These are phyloP conservation scores for Melanotaenia nigrans DNA, from an alignment of 2,797 vertebrate species.

Conservation along the genomic window DNA sequence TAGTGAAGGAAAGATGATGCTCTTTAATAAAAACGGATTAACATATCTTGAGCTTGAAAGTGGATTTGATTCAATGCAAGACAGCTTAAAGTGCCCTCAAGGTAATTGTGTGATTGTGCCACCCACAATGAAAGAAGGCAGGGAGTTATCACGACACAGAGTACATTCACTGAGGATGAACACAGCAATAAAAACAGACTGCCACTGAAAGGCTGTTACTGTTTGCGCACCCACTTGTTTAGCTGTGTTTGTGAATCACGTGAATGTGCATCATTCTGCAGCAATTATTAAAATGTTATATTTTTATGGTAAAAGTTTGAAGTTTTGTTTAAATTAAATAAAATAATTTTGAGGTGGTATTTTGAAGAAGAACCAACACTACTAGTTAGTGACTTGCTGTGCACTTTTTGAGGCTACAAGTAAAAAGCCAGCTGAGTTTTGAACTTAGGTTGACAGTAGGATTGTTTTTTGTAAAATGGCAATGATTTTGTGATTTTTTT, in stretches of 20 bases:
- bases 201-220: not conserved
- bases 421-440: not conserved
- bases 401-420: not conserved
- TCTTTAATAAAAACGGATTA: slow-evolving; percentile 64
- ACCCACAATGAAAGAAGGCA: slow-evolving; percentile 30
- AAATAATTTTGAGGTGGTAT: not conserved
- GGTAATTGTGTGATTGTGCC: slow-evolving; percentile 46
- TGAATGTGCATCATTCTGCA: not conserved
- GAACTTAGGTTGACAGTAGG: not conserved
- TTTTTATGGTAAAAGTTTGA: not conserved
- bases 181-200: slow-evolving; percentile 8
- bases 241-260: not conserved
- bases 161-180: slow-evolving; percentile 19
- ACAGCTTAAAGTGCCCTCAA: slow-evolving; percentile 40
- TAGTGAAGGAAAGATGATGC: slow-evolving; percentile 20
- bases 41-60: slow-evolving; percentile 56
- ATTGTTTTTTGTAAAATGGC: no score
- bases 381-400: not conserved
- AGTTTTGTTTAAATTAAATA: not conserved
- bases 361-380: not conserved
- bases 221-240: slow-evolving; percentile 2
- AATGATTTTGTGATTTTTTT: not conserved
- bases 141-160: slow-evolving; percentile 32
- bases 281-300: not conserved
- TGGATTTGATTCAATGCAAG: slow-evolving; percentile 58